Conservation (phyloP, 2,113 vertebrate genomes). For the Zosterops borbonicus region DNA sequence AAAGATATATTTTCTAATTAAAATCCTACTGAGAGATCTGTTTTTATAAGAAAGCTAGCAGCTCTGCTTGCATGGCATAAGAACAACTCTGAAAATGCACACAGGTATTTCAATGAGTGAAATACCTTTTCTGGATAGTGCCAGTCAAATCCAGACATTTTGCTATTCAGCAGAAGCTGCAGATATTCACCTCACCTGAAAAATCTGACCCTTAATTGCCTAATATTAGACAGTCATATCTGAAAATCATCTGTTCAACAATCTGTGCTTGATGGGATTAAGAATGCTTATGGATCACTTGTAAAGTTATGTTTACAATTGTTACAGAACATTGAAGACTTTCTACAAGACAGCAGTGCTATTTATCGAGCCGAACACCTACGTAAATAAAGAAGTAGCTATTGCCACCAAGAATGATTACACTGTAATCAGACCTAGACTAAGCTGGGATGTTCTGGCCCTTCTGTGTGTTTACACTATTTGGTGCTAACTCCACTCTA, state of each 20-base stretch:
- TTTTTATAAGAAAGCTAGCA: neutral
- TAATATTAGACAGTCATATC: neutral
- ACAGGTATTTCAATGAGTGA: neutral
- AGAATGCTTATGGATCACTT: neutral
- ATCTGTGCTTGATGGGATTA: neutral
- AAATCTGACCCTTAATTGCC: neutral
- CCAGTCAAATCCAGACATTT: neutral
- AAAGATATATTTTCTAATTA: neutral
- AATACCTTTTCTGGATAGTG: neutral
- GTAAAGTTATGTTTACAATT: neutral
- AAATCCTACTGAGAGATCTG: neutral
- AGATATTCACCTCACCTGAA: neutral
- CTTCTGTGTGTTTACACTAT: neutral
- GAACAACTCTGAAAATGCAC: neutral
- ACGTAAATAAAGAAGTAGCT: neutral
- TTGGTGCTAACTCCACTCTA: neutral
- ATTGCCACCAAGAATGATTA: neutral
- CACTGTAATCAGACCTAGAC: neutral
- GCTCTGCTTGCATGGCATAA: neutral
- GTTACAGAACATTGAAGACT: neutral
- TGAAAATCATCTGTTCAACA: rapidly evolving
- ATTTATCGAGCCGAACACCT: neutral
- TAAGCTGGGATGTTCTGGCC: neutral
- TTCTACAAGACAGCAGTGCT: neutral
- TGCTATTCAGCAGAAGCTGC: neutral